phyloP scores from a whole-genome alignment of 2,113 vertebrate species.

The Scartelaos histophorus region DNA sequence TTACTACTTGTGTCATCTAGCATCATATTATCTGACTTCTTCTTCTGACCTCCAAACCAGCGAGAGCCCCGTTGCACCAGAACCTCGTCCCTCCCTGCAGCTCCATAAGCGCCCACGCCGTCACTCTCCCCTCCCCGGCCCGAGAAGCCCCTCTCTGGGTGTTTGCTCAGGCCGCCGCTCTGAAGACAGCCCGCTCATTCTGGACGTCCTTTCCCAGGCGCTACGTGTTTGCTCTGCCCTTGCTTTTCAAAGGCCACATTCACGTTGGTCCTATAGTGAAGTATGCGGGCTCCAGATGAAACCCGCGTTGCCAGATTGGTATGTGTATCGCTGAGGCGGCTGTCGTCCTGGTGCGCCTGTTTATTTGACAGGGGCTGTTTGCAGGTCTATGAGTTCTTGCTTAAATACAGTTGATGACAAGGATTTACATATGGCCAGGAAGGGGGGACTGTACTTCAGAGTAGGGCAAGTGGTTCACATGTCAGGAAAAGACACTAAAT shows the following conservation, averaged over 20 bases:
- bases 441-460: not conserved
- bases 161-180: constrained; percentile 72
- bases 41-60: not conserved
- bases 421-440: not conserved
- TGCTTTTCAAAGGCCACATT: constrained; percentile 71
- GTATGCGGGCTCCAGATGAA: constrained; percentile 47
- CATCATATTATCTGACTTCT: constrained; percentile 8
- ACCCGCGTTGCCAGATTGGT: constrained; percentile 52
- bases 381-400: constrained; percentile 26
- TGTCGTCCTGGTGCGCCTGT: constrained; percentile 39
- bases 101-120: constrained; percentile 20
- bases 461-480: constrained; percentile 11
- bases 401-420: not conserved
- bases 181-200: constrained; percentile 61
- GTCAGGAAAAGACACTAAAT: not conserved
- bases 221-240: constrained; percentile 68
- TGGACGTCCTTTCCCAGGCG: constrained; percentile 74
- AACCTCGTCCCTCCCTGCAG: constrained; percentile 14
- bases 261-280: constrained; percentile 60
- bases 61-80: constrained; percentile 18
- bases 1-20: not conserved
- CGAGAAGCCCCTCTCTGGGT: constrained; percentile 58
- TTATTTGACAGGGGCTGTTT: constrained; percentile 37
- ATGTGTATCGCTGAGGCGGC: constrained; percentile 38
- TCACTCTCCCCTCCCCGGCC: constrained; percentile 22